Base-by-base conservation (phyloP, 1,140 invertebrate species). In the Psix sp. region DNA sequence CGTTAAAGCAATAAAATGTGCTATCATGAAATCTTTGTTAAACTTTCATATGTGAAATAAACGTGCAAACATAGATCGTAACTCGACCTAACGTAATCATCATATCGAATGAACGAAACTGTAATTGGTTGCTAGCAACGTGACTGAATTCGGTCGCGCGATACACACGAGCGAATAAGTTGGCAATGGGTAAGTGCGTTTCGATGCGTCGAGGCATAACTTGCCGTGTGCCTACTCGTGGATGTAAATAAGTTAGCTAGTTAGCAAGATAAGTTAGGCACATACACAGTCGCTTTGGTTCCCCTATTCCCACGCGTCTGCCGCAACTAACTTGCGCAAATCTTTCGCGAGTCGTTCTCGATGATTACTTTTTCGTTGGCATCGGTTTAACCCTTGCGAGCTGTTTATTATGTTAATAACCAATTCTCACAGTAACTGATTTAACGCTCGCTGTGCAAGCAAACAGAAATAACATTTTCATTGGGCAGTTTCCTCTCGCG, bases 191-290 rank as follows among this genome's bases (percentile, higher is more conserved):
- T 60, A 73, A 60, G 48, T 62, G 62, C 42, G 29, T 73, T 73
- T 60, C 56, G 54, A 60, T 66, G 52, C 62, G 26, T 39, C 45
- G 59, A 45, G 49, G 40, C 60, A 40, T 31, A 73, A 65, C 59
- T 72, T 65, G 33, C 43, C 43, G 36, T 38, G 35, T 43, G 38
- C 42, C 68, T 65, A 65, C 65, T 48, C 40, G 52, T 35, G 54
- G 40, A 73, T 59, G 68, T 65, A 73, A 73, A 66, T 66, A 73
- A 73, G 70, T 73, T 56, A 60, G 54, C 60, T 73, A 60, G 60
- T 66, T 66, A 73, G 60, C 56, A n/a, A 39, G 45, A 51, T 46
- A 52, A 68, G 42, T 49, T 59, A 35, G 45, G 35, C 26, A 29
- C 33, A 20, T 26, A 10, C 7, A 16, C 13, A 6, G n/a, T 21